Percentiles rank a stretch among this genome's conserved stretches.
Conservation (phyloP, 2,113 vertebrate species). For the Sisor rabdophorus region DNA sequence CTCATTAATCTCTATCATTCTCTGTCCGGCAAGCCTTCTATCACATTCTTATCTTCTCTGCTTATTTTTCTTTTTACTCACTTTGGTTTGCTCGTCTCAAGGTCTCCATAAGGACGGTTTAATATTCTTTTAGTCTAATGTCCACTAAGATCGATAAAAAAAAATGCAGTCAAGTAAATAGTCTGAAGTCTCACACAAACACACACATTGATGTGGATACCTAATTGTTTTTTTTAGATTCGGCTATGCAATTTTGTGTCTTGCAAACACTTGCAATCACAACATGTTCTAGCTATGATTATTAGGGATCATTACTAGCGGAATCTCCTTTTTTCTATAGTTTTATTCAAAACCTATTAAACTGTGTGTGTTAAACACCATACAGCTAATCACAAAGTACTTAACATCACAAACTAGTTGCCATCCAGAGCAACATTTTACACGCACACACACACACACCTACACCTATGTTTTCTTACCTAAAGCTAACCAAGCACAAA, state of each 20-base stretch:
- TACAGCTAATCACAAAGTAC: not conserved
- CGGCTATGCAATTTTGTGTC: not conserved
- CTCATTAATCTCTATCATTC: not conserved
- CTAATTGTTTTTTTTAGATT: conserved; percentile 11
- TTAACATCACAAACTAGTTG: conserved; percentile 34
- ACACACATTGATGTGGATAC: not conserved
- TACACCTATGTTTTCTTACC: too few relatives aligned
- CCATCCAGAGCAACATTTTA: not conserved
- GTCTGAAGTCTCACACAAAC: conserved; percentile 1
- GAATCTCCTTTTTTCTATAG: not conserved
- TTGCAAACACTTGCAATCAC: not conserved
- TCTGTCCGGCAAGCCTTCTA: not conserved
- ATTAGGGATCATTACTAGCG: not conserved
- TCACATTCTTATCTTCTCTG: not conserved
- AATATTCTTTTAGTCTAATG: conserved; percentile 40
- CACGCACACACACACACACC: not conserved
- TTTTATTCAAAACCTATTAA: not conserved
- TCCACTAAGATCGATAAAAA: conserved; percentile 47
- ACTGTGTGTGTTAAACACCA: not conserved
- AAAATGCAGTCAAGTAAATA: conserved; percentile 28
- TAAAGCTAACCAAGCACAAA: too few relatives aligned
- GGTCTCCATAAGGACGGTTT: conserved; percentile 30
- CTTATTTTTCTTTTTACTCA: not conserved
- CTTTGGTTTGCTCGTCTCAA: not conserved
- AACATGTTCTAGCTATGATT: not conserved